Evolutionary conservation across 2,113 vertebrate species (phyloP), one percentile per base, ranked within the genome.

Genomic region (Tupaia chinensis): DNA sequence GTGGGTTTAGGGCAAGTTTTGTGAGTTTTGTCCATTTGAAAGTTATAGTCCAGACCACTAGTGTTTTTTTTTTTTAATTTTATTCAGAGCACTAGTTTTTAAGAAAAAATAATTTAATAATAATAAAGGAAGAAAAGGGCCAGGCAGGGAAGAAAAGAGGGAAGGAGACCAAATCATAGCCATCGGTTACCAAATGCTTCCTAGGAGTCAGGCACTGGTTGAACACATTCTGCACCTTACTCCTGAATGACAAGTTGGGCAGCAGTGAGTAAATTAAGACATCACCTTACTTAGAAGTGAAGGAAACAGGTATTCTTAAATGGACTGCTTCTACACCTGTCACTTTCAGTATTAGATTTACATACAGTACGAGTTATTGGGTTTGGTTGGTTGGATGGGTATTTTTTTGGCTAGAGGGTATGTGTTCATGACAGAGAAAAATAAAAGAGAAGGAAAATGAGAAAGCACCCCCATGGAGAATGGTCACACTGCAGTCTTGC

Each of bases 251-350:
- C 68, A 96, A 79, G 17, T 4, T 23, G 11, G 4, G 3, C 19
- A 34, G 63, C 65, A 72, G 61, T 15, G 25, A 93, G 23, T 5
- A 87, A 29, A 65, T 44, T n/a, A 77, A 84, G 14, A 25, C 23
- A 58, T 56, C 66, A 22, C 10, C 32, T 88, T 60, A 92, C 44
- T 58, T 68, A 72, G 82, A 94, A 78, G 11, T 34, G 5, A 82
- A 53, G 84, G 61, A 80, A 88, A 93, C 3, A 12, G 23, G 19
- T 81, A 23, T 27, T 74, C 73, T 97, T 69, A 85, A 22, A 87
- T 56, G 61, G 15, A 34, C 29, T 90, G 22, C 34, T 82, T 90
- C 54, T 56, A 15, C 34, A 60, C 9, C 80, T 32, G 56, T 29
- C 66, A 95, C 0, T 22, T 87, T 90, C 13, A 58, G 17, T 54